Percentiles rank a stretch among this genome's conserved stretches.
Evolutionary conservation across 2,888 invertebrate genomes (phyloP).

Genomic region (Tipula unca): DNA sequence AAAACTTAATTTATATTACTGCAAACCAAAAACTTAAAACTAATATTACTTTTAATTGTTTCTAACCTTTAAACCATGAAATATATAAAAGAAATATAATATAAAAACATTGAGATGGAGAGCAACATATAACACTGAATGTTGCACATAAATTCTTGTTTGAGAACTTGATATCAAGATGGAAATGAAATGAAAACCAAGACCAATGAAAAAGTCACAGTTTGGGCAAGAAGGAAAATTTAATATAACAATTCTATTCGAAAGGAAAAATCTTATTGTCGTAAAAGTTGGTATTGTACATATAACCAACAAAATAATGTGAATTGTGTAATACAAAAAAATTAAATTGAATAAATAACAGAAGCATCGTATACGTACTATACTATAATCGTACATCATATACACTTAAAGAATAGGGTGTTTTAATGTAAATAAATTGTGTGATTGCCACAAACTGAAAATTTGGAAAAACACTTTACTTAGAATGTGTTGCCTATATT

Average conservation of each 20-base stretch:
- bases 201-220: background rate
- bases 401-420: too few species aligned
- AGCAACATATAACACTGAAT: too few species aligned
- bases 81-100: background rate
- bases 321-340: background rate
- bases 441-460: too few species aligned
- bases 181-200: background rate
- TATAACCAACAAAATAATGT: background rate
- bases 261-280: background rate
- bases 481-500: too few species aligned
- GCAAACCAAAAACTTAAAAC: background rate
- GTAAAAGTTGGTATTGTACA: background rate
- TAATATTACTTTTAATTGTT: too few species aligned
- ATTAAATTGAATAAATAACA: background rate
- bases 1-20: too few species aligned
- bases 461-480: too few species aligned
- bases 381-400: too few species aligned
- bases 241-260: background rate
- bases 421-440: too few species aligned
- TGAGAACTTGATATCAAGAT: background rate
- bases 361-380: background rate
- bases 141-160: background rate
- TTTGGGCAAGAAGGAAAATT: background rate
- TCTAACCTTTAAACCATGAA: background rate
- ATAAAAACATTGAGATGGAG: too few species aligned